These are phyloP conservation scores for Podarcis muralis DNA, from an alignment of 2,113 vertebrate species.

Conservation along the genomic window DNA sequence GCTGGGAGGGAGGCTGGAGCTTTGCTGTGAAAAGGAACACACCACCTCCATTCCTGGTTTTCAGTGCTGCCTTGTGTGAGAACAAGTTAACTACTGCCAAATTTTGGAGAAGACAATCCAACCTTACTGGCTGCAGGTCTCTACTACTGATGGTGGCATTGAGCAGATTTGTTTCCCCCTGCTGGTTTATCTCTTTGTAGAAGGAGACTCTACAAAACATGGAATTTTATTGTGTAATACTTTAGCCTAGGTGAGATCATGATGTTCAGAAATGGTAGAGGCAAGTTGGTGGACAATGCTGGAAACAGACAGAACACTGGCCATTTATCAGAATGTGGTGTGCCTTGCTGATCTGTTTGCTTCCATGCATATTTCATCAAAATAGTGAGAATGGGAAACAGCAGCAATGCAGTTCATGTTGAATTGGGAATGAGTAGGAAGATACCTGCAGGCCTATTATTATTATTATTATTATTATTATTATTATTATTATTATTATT, in stretches of 20 bases:
- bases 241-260: background rate
- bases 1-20: constrained; percentile 19
- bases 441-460: too few species aligned
- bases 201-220: background rate
- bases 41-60: background rate
- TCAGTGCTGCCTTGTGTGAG: background rate
- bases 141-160: background rate
- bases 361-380: background rate
- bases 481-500: too few species aligned
- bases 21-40: constrained; percentile 33
- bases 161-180: background rate
- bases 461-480: too few species aligned
- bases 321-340: background rate
- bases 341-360: background rate
- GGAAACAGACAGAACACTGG: background rate
- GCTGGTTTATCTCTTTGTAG: constrained; percentile 1
- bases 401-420: background rate
- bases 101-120: background rate
- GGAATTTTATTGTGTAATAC: background rate
- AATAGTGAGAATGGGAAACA: background rate
- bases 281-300: background rate
- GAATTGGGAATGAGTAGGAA: background rate
- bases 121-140: background rate
- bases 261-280: background rate
- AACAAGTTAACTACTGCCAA: background rate